phyloP scores from a whole-genome alignment of 2,888 invertebrate species.

The Tridacna crocea region DNA sequence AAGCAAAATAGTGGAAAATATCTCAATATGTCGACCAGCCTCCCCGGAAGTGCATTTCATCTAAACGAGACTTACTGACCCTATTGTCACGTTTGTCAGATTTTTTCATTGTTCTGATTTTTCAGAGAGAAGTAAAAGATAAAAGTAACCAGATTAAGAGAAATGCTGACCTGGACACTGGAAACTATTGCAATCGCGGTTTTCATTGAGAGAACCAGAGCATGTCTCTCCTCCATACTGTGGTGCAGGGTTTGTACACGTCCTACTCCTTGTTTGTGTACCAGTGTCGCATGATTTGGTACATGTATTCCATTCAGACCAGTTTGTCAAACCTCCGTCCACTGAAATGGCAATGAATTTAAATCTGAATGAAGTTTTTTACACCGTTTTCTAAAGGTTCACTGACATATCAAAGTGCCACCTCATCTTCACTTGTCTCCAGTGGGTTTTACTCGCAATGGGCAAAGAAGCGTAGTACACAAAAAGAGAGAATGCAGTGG shows the following conservation, averaged over 20 bases:
- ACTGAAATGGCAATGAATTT: constrained; percentile 11
- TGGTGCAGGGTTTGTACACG: constrained; percentile 30
- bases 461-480: too few relatives aligned
- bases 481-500: too few relatives aligned
- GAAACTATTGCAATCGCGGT: constrained; percentile 63
- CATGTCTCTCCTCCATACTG: constrained; percentile 71
- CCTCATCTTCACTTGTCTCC: too few relatives aligned
- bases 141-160: neutral
- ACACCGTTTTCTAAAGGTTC: too few relatives aligned
- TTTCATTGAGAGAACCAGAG: constrained; percentile 58
- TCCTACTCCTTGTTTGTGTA: constrained; percentile 19
- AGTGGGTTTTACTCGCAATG: too few relatives aligned
- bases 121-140: too few relatives aligned
- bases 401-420: too few relatives aligned
- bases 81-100: neutral
- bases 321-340: constrained; percentile 39
- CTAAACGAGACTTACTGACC: too few relatives aligned
- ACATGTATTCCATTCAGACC: constrained; percentile 42
- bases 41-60: too few relatives aligned
- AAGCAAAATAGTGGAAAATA: too few relatives aligned
- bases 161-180: constrained; percentile 26
- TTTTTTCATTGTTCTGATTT: neutral
- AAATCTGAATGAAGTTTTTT: too few relatives aligned
- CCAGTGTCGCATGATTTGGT: constrained; percentile 41
- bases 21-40: too few relatives aligned